Base-by-base conservation (phyloP, 2,113 vertebrate species). In the Lethenteron reissneri region DNA sequence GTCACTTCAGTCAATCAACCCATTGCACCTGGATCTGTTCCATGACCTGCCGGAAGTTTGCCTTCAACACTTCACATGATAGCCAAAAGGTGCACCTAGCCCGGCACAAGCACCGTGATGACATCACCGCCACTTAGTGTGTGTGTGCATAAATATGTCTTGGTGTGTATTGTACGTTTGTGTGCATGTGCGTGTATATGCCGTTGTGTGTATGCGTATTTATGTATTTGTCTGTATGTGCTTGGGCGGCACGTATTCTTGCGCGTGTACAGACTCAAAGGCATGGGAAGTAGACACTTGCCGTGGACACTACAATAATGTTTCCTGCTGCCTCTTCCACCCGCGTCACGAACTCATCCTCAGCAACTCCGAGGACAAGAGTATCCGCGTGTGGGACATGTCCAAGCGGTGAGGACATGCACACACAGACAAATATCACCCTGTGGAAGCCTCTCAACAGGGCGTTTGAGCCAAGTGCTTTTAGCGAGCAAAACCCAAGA, bases 301-400 rank as follows among this genome's bases (percentile, higher is more conserved):
- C 77, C 84, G 92, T 0, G 92, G 92, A 0, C 92, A 97, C 79
- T 97, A 97, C 81, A 97, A 97, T 85, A 97, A 97, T 0, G 92
- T 97, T 41, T 96, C 92, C 3, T 97, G 92, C 2, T 87, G 91
- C 0, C 88, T 90, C n/a, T 97, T 97, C 76, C 92, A 97, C 75
- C 92, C 92, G 0, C 89, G 90, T 1, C 92, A 97, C 80, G 92
- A 97, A 73, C 81, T 97, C 58, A 96, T 97, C 76, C 87, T 97
- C 72, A 96, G 92, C 77, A 97, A 97, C 79, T 97, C 92, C 0
- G 92, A 97, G 76, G 92, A 96, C 81, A 97, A 97, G 76, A 97
- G 92, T 78, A 97, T 97, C 79, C 82, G 92, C 0, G 92, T 97
- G 25, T 96, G 92, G 92, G 92, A 96, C 58, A 97, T 96, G 90